Base-by-base conservation (phyloP, 2,113 vertebrate species). In the Otus sunia region DNA sequence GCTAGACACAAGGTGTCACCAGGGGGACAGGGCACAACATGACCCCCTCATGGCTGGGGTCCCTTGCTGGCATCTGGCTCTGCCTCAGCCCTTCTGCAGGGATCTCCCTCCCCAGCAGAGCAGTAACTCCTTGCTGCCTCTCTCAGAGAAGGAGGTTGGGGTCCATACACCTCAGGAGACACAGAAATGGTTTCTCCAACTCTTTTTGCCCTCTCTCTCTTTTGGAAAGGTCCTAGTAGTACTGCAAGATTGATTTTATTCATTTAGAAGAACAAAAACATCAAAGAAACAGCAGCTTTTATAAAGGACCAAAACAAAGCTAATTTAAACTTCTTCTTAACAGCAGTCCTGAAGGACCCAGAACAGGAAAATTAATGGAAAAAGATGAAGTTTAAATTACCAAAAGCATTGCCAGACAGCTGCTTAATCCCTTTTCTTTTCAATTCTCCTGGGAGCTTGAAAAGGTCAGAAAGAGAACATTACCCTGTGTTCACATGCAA, bases 401-500 rank as follows among this genome's bases (percentile, higher is more conserved):
- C 19, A 92, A 88, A 93, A 95, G 66, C 47, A 43, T 26, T 92
- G 66, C 62, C 73, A 96, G 81, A 75, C 34, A 96, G 68, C 68
- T 55, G n/a, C 67, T 95, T 96, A 98, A 94, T 91, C 78, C 92
- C 90, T 45, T 45, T 96, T 92, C 29, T 64, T 93, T 94, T 90
- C 68, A 36, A 95, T 77, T 93, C 75, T 97, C 92, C 96, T 84
- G 88, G 84, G 78, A 76, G 88, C 83, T 75, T 89, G 47, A 60
- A 95, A 98, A 97, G 90, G 95, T 97, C 95, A 94, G 89, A 89
- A 73, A 79, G 62, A 96, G 49, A 96, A 95, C 74, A 94, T 91
- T 96, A 80, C 45, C 60, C 76, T 84, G 80, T 94, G 71, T 39
- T 68, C 92, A 94, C 59, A 77, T 3, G 10, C 79, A 49, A 30